Percentiles rank a stretch among this genome's conserved stretches.
Evolutionary conservation across 2,888 invertebrate species (phyloP).

Genomic region (Cheiracanthium punctorium): DNA sequence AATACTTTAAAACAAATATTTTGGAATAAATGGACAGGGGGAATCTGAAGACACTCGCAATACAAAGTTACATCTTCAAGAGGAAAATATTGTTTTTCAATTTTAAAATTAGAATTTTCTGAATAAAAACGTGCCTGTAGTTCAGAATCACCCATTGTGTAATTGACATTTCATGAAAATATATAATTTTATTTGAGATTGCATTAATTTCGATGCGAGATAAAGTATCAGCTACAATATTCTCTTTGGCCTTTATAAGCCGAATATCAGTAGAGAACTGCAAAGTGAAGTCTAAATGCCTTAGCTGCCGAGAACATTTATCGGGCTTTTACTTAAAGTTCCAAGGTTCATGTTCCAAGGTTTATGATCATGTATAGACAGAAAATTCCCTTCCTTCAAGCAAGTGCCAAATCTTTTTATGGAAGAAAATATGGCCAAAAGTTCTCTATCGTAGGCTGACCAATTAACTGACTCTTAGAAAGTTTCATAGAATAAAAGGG

Average conservation of each 20-base stretch:
- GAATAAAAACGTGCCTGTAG: background rate
- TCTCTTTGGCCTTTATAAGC: slow-evolving; percentile 72
- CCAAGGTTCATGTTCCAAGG: too few species aligned
- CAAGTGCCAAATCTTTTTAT: slow-evolving; percentile 71
- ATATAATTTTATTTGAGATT: background rate
- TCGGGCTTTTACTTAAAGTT: slow-evolving; percentile 11
- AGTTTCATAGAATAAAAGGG: slow-evolving; percentile 44
- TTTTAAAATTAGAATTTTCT: too few species aligned
- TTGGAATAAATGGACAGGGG: too few species aligned
- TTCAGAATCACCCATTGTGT: background rate
- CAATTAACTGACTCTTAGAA: slow-evolving; percentile 17
- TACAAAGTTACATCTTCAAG: too few species aligned
- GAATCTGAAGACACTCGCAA: too few species aligned
- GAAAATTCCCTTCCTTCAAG: slow-evolving; percentile 1
- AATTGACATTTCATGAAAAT: background rate
- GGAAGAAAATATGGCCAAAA: slow-evolving; percentile 72
- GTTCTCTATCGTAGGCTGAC: slow-evolving; percentile 71
- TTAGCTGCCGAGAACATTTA: slow-evolving; percentile 74
- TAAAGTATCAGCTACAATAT: slow-evolving; percentile 37
- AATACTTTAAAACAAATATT: too few species aligned
- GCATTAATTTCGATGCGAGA: slow-evolving; percentile 24
- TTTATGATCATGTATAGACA: slow-evolving; percentile 57
- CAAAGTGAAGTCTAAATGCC: too few species aligned
- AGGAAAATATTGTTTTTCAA: too few species aligned
- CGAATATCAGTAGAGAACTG: slow-evolving; percentile 67